phyloP scores from a whole-genome alignment of 1,140 invertebrate species.

The Diabrotica virgifera region DNA sequence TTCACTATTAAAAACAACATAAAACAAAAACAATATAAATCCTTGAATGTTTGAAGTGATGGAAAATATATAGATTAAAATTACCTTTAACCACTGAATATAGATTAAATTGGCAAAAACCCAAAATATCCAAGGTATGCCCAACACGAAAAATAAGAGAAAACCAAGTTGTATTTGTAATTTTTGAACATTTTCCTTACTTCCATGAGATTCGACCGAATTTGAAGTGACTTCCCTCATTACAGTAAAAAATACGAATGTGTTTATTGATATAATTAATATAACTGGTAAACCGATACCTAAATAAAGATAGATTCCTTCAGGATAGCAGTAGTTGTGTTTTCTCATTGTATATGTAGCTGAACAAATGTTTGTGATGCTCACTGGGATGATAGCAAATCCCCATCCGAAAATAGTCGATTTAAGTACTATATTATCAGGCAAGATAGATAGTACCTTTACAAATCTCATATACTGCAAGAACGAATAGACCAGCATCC shows the following conservation, averaged over 20 bases:
- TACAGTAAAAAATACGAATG: slow-evolving; percentile 54
- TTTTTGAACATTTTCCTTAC: slow-evolving; percentile 52
- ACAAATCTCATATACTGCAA: slow-evolving; percentile 62
- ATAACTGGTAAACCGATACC: slow-evolving; percentile 56
- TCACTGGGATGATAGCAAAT: slow-evolving; percentile 35
- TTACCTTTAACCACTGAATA: slow-evolving; percentile 37
- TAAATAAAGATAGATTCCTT: slow-evolving; percentile 52
- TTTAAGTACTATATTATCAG: slow-evolving; percentile 40
- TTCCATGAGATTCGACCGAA: slow-evolving; percentile 49
- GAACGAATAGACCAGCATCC: slow-evolving; percentile 64
- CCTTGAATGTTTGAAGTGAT: slow-evolving; percentile 60
- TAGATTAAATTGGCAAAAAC: slow-evolving; percentile 54
- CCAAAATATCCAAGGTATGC: slow-evolving; percentile 62
- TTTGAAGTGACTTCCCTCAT: slow-evolving; percentile 53
- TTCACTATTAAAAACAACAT: slow-evolving; percentile 56
- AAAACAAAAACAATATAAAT: slow-evolving; percentile 62
- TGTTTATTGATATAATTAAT: slow-evolving; percentile 54
- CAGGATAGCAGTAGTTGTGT: slow-evolving; percentile 56
- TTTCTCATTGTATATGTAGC: slow-evolving; percentile 47
- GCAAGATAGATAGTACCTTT: slow-evolving; percentile 52
- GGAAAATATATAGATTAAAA: slow-evolving; percentile 59
- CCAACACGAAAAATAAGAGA: slow-evolving; percentile 60
- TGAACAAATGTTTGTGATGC: slow-evolving; percentile 42
- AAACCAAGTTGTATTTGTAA: slow-evolving; percentile 58
- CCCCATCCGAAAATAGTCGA: slow-evolving; percentile 41